Evolutionary conservation across 2,888 invertebrate genomes (phyloP), one percentile per base, ranked within the genome.

Genomic region (Trachelus stipa): DNA sequence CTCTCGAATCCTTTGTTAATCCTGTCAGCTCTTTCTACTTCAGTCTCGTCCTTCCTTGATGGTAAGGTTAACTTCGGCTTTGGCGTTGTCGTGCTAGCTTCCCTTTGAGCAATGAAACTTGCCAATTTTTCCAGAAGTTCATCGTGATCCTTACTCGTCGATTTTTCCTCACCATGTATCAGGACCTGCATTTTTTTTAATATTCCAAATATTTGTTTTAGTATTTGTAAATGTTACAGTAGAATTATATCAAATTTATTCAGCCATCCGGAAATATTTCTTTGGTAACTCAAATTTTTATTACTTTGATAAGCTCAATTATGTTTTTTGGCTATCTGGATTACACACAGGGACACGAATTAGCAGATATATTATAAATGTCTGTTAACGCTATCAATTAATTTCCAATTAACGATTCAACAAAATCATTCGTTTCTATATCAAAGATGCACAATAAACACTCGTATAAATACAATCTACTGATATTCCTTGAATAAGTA

Each of bases 1-100:
- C 89, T 92, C 79, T 93, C 92, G 79, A 93, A 92, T 83, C 92
- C 91, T 37, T 89, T 91, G 80, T 92, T 92, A 35, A 92, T 84
- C 77, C 88, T 87, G 82, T 92, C 91, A 0, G 90, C 88, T 79
- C 88, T 89, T 69, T 92, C 88, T 68, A 88, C 79, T 84, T 91
- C 89, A 76, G 89, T 90, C 34, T 87, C 84, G 74, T 87, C 83
- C 68, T 89, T 90, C 79, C 88, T 89, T 73, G 82, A 83, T n/a
- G 86, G 80, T 35, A 90, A 78, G 11, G 85, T 84, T 68, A 88
- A 85, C 33, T 3, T 82, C 11, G 69, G 69, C 30, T 71, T 76
- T n/a, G 74, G 34, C 31, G 34, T 71, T 30, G 33, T 34, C 12
- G 69, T 23, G 34, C 69, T 40, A 4, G 11, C 37, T 73, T 68